phyloP scores from a whole-genome alignment of 2,113 vertebrate species.

The Cyanoramphus novaezelandiae region DNA sequence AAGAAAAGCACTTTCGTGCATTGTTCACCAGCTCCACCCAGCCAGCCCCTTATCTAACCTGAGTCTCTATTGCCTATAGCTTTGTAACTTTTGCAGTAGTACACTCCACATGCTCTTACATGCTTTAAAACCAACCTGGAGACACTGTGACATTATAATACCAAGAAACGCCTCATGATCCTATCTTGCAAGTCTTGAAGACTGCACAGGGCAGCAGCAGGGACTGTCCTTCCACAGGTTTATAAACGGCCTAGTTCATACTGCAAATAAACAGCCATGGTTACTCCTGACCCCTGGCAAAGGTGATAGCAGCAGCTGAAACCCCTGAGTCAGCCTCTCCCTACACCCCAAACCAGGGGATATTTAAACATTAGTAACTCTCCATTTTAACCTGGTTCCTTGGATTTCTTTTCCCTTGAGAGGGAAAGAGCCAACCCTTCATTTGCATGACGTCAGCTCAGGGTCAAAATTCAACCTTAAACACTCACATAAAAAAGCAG shows the following conservation, averaged over 20 bases:
- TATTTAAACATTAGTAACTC: neutral
- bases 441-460: constrained; percentile 19
- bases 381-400: neutral
- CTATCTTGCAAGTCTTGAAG: neutral
- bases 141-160: constrained; percentile 24
- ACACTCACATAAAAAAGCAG: constrained; percentile 34
- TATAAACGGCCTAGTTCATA: neutral
- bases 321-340: neutral
- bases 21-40: constrained; percentile 79
- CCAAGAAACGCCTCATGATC: neutral
- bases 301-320: neutral
- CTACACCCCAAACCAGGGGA: neutral
- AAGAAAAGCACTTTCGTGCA: constrained; percentile 79
- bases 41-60: constrained; percentile 79
- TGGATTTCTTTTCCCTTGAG: neutral
- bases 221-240: neutral
- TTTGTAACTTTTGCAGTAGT: constrained; percentile 69
- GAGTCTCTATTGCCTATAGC: constrained; percentile 69
- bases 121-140: constrained; percentile 50
- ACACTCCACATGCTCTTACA: constrained; percentile 56
- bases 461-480: constrained; percentile 60
- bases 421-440: constrained; percentile 1
- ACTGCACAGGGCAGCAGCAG: neutral
- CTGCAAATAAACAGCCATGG: neutral
- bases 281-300: neutral